phyloP scores from a whole-genome alignment of 2,888 invertebrate genomes.

The Leucophenga maculata region DNA sequence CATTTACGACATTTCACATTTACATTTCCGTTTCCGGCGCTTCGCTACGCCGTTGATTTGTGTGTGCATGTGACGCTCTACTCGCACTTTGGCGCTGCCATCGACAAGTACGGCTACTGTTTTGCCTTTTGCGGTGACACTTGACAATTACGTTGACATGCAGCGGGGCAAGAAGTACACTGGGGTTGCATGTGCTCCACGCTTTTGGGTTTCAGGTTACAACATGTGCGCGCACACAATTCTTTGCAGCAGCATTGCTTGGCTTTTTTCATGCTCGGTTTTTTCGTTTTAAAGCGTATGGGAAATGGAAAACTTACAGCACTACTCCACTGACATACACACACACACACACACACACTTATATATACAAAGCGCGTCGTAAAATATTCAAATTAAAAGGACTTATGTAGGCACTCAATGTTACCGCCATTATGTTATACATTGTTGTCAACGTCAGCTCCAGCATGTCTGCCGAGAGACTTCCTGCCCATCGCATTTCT shows the following conservation, averaged over 20 bases:
- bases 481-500: constrained; percentile 56
- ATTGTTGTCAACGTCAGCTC: constrained; percentile 48
- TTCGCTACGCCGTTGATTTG: background rate
- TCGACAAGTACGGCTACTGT: background rate
- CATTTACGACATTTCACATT: constrained; percentile 24
- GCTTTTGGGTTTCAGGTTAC: background rate
- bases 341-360: background rate
- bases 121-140: constrained; percentile 20
- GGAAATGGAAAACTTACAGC: constrained; percentile 41
- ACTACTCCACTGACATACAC: constrained; percentile 4
- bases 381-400: constrained; percentile 68
- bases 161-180: background rate
- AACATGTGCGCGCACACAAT: background rate
- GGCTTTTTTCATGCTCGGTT: too few species aligned
- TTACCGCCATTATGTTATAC: constrained; percentile 57
- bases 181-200: too few species aligned
- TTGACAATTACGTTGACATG: constrained; percentile 23
- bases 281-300: too few species aligned
- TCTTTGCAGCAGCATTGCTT: too few species aligned
- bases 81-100: background rate
- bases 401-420: constrained; percentile 68
- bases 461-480: constrained; percentile 32
- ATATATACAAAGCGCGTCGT: constrained; percentile 27
- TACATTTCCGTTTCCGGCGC: constrained; percentile 14
- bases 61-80: background rate